A percentile compares a stretch with the other conserved stretches of the same genome.
Evolutionary conservation across 2,888 invertebrate genomes (phyloP).

Genomic region (Synanthedon vespiformis): DNA sequence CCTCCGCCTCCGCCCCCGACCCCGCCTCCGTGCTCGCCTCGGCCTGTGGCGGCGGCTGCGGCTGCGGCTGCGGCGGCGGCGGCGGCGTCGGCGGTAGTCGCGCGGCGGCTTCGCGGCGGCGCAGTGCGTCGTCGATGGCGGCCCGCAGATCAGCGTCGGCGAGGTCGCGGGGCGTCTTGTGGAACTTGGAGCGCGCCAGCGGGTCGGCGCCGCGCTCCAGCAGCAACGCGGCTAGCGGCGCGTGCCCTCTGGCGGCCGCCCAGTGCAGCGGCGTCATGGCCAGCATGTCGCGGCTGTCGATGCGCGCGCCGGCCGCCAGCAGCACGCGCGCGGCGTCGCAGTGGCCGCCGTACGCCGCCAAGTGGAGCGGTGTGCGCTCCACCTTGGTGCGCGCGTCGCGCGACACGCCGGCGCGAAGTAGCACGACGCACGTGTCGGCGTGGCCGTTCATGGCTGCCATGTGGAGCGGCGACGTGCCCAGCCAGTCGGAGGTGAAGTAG

Average conservation of each 20-base stretch:
- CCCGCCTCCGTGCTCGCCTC: constrained; percentile 1
- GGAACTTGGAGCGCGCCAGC: constrained; percentile 50
- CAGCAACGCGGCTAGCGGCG: constrained; percentile 71
- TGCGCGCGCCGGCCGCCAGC: constrained; percentile 37
- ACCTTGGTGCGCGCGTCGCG: constrained; percentile 90
- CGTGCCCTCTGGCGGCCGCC: constrained; percentile 88
- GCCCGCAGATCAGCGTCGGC: constrained; percentile 18
- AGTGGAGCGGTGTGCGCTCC: constrained; percentile 90
- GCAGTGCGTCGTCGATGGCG: constrained; percentile 23
- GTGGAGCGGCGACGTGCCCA: constrained; percentile 91
- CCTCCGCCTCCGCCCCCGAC: constrained; percentile 23
- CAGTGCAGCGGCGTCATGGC: constrained; percentile 90
- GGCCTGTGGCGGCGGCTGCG: constrained; percentile 3
- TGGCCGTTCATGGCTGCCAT: constrained; percentile 85
- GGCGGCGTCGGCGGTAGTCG: not conserved
- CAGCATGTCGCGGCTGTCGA: constrained; percentile 48
- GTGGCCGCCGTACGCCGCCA: constrained; percentile 89
- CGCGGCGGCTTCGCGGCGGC: constrained; percentile 16
- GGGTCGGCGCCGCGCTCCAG: constrained; percentile 81
- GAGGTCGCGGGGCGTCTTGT: constrained; percentile 32
- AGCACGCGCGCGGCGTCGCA: constrained; percentile 81
- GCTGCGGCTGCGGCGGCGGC: constrained; percentile 2
- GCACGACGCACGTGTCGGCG: constrained; percentile 80
- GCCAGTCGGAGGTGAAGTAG: constrained; percentile 93
- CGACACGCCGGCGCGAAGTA: constrained; percentile 87